Percentiles rank a stretch among this genome's conserved stretches.
Evolutionary conservation across 2,113 vertebrate species (phyloP).

Genomic region (Arenaria interpres): DNA sequence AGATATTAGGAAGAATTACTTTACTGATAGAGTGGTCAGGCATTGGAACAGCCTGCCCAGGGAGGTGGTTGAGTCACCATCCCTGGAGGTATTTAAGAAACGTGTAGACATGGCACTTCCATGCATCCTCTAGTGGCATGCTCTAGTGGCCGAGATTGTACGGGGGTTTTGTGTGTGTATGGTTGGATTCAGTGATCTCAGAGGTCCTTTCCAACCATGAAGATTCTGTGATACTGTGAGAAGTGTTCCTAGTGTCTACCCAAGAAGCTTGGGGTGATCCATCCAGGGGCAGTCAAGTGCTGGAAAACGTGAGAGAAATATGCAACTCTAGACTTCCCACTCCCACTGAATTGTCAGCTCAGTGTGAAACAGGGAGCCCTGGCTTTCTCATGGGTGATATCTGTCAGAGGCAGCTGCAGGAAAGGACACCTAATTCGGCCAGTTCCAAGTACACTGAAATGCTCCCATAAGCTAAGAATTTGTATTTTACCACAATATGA

Average conservation of each 20-base stretch:
- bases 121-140: too few species aligned
- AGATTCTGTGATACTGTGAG: not conserved
- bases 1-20: too few species aligned
- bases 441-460: not conserved
- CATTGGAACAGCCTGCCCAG: too few species aligned
- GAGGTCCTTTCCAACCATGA: too few species aligned
- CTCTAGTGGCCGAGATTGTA: too few species aligned
- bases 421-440: not conserved
- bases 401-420: not conserved
- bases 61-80: too few species aligned
- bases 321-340: not conserved
- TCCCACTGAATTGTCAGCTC: not conserved
- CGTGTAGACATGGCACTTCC: too few species aligned
- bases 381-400: not conserved
- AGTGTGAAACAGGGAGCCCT: not conserved
- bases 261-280: not conserved
- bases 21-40: too few species aligned
- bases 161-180: too few species aligned
- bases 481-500: not conserved
- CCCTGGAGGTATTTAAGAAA: too few species aligned
- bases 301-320: not conserved
- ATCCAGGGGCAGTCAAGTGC: not conserved
- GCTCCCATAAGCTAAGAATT: not conserved
- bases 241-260: not conserved
- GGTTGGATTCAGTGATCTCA: too few species aligned